Conservation (phyloP, 2,888 invertebrate species). For the Leucophenga maculata region DNA sequence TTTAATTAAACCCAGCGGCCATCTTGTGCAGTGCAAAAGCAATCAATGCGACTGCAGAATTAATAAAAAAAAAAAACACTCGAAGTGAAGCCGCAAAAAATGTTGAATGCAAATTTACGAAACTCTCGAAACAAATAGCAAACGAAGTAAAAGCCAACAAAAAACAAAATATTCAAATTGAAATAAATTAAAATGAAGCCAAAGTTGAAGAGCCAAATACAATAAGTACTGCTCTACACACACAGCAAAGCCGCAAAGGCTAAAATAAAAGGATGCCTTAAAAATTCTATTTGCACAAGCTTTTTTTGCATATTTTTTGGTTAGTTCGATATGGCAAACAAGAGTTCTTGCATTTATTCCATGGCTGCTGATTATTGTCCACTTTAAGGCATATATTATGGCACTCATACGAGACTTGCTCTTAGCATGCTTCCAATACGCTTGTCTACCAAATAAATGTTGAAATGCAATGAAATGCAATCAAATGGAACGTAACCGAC, state of each 20-base stretch:
- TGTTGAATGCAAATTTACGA: slow-evolving; percentile 3
- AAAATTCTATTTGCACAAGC: slow-evolving; percentile 39
- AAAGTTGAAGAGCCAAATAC: slow-evolving; percentile 18
- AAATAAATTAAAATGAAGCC: slow-evolving; percentile 22
- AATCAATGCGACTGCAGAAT: not conserved
- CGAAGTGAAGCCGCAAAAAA: not conserved
- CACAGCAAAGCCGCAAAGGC: not conserved
- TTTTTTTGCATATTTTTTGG: slow-evolving; percentile 28
- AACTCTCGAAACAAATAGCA: not conserved
- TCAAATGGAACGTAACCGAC: slow-evolving; percentile 50
- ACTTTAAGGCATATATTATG: slow-evolving; percentile 8
- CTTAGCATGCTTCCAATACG: not conserved
- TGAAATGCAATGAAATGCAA: slow-evolving; percentile 51
- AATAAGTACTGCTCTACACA: not conserved
- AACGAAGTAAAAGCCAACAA: not conserved
- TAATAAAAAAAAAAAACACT: not conserved
- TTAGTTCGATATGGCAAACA: slow-evolving; percentile 36
- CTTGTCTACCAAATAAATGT: slow-evolving; percentile 33
- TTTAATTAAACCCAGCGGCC: slow-evolving; percentile 19
- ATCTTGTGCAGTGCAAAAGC: not conserved
- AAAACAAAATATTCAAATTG: not conserved
- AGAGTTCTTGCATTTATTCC: not conserved
- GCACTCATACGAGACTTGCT: not conserved
- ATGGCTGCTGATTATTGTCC: slow-evolving; percentile 14
- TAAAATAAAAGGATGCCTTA: slow-evolving; percentile 16